Base-by-base conservation (phyloP, 2,888 invertebrate genomes). In the Peribatodes rhomboidaria region DNA sequence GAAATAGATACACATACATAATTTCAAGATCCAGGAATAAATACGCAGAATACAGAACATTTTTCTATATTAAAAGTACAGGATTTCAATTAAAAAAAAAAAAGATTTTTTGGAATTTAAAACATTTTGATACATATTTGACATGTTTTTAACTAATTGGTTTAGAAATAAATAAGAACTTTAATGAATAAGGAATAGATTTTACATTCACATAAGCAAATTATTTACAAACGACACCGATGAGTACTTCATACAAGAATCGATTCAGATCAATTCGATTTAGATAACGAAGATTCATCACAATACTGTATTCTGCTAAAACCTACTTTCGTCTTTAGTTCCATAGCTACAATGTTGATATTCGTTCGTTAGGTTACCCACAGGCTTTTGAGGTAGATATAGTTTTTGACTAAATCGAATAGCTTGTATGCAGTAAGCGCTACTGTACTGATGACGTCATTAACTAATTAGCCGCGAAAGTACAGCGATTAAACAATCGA, bases 1-100 rank as follows among this genome's bases (percentile, higher is more conserved):
- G 83, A 86, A 82, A 87, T 84, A 54, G 54, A 42, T 54, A 88
- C 77, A 86, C 83, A 82, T 76, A 81, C 79, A 78, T 74, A 74
- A 81, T 52, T 46, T 61, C 75, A 79, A 77, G 79, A 83, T 75
- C 72, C 80, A 76, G 77, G 82, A 80, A 44, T 59, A 42, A n/a
- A 75, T 79, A 83, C 78, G 80, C 75, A 72, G 68, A 79, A 70
- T 69, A 71, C 61, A 72, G 61, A 70, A 72, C 50, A 46, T 65
- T 57, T 58, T 68, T 58, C 60, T 72, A 71, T 64, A 71, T 62
- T 65, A 69, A 79, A 79, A 78, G 76, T 78, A 83, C 78, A 70
- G 54, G 67, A 39, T 71, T 69, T 74, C 46, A 61, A 50, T 52
- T 54, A 59, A 57, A 60, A 63, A 54, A 2, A 27, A 54, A 39